Conservation (phyloP, 2,113 vertebrate species). For the Pachyramphus minor region DNA sequence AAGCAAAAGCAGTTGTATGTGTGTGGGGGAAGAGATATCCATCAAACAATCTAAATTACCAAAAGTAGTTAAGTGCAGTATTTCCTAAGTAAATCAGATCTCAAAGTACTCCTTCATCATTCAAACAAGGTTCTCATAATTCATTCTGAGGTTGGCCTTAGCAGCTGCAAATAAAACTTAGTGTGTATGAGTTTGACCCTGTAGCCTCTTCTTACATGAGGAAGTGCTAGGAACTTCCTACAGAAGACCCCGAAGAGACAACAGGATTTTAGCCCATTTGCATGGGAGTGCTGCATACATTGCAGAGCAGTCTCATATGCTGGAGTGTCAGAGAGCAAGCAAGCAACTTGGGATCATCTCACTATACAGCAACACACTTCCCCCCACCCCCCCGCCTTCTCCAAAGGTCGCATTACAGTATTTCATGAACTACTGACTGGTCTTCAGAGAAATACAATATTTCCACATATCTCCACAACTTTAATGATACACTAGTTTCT, state of each 20-base stretch:
- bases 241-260: neutral
- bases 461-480: neutral
- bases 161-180: neutral
- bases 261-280: neutral
- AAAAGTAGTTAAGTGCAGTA: neutral
- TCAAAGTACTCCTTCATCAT: slow-evolving; percentile 2
- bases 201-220: neutral
- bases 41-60: slow-evolving; percentile 7
- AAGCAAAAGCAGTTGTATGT: neutral
- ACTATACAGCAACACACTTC: too few species aligned
- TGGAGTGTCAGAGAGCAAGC: neutral
- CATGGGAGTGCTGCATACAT: rapidly evolving
- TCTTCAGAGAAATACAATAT: neutral
- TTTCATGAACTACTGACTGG: neutral
- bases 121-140: neutral
- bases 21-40: neutral
- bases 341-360: neutral
- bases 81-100: slow-evolving; percentile 34
- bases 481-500: rapidly evolving
- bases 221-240: neutral
- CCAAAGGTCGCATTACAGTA: neutral
- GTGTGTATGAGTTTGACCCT: neutral
- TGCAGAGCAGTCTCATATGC: neutral
- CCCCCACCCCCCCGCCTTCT: neutral
- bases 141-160: neutral